phyloP scores from a whole-genome alignment of 2,113 vertebrate genomes.

The Sturnira hondurensis region DNA sequence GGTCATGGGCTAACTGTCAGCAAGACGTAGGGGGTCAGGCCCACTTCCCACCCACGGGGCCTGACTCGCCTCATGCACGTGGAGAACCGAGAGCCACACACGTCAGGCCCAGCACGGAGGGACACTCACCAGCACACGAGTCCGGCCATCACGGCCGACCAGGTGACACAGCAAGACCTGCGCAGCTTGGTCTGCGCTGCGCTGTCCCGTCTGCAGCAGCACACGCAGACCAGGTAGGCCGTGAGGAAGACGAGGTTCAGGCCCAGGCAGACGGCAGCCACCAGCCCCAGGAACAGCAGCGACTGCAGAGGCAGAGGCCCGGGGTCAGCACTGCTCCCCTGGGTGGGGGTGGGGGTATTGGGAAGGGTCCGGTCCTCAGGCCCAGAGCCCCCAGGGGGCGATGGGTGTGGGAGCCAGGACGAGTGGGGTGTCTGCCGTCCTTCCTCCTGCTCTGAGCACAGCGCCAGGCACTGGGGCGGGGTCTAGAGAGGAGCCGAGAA shows the following conservation, averaged over 20 bases:
- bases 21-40: neutral
- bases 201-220: conserved; percentile 85
- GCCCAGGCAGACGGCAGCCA: conserved; percentile 88
- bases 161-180: conserved; percentile 90
- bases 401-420: accelerated
- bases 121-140: conserved; percentile 93
- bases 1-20: accelerated
- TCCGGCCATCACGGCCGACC: conserved; percentile 89
- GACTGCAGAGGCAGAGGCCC: conserved; percentile 79
- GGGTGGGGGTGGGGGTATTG: accelerated
- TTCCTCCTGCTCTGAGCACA: neutral
- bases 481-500: accelerated
- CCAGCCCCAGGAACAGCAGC: conserved; percentile 90
- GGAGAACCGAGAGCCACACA: accelerated
- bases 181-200: conserved; percentile 85
- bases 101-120: accelerated
- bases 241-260: conserved; percentile 91
- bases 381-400: accelerated
- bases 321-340: neutral
- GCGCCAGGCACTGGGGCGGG: accelerated
- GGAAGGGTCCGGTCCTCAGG: accelerated
- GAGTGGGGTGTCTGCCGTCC: neutral
- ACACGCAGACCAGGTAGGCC: conserved; percentile 89
- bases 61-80: accelerated
- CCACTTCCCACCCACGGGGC: neutral